Conservation (phyloP, 2,888 invertebrate genomes). For the Agelastica alni region DNA sequence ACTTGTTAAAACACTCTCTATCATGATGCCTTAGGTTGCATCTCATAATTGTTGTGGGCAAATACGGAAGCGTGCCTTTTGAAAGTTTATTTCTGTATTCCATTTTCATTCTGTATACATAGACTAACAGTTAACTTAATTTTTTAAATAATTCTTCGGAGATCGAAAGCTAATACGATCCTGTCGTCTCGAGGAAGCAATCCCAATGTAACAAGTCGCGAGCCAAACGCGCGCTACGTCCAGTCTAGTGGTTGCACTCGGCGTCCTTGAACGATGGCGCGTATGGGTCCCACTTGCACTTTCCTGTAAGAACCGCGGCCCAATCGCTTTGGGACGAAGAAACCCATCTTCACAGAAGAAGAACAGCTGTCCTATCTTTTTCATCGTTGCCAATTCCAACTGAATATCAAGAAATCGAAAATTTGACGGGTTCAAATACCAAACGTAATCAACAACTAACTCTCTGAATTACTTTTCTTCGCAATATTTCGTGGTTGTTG, state of each 20-base stretch:
- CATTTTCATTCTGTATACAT: no score
- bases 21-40: no score
- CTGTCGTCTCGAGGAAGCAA: slow-evolving; percentile 31
- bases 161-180: background rate
- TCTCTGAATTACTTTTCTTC: no score
- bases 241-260: slow-evolving; percentile 50
- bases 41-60: no score
- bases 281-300: slow-evolving; percentile 51
- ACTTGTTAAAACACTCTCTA: no score
- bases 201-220: slow-evolving; percentile 49
- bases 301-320: slow-evolving; percentile 41
- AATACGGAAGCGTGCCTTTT: no score
- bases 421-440: no score
- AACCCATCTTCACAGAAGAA: slow-evolving; percentile 35
- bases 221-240: slow-evolving; percentile 51
- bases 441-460: no score
- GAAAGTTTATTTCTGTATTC: no score
- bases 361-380: slow-evolving; percentile 25
- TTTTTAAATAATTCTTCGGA: no score
- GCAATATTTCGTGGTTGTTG: no score
- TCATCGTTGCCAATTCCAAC: slow-evolving; percentile 18
- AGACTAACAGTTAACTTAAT: no score
- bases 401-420: slow-evolving; percentile 4
- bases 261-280: slow-evolving; percentile 55
- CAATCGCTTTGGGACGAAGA: slow-evolving; percentile 30